phyloP scores from a whole-genome alignment of 1,140 invertebrate genomes.

The Papilio dardanus region DNA sequence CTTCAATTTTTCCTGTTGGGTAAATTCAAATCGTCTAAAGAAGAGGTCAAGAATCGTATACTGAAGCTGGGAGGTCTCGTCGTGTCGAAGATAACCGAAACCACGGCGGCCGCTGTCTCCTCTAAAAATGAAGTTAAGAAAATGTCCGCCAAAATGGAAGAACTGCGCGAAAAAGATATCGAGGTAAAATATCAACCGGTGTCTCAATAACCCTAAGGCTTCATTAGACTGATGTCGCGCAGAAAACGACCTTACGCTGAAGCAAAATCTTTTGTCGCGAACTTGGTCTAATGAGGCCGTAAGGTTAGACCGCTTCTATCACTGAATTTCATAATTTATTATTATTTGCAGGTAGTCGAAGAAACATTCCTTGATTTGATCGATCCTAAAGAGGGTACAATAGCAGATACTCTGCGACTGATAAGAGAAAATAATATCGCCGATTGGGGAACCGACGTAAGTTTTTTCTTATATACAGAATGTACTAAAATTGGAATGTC shows the following conservation, averaged over 20 bases:
- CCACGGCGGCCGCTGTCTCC: slow-evolving; percentile 90
- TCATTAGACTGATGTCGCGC: too few species aligned
- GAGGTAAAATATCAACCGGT: slow-evolving; percentile 83
- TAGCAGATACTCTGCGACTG: slow-evolving; percentile 84
- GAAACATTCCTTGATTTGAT: slow-evolving; percentile 90
- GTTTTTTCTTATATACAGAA: too few species aligned
- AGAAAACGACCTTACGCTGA: too few species aligned
- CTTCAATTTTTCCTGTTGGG: slow-evolving; percentile 91
- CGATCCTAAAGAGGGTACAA: slow-evolving; percentile 79
- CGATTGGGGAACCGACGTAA: slow-evolving; percentile 92
- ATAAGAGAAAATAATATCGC: slow-evolving; percentile 89
- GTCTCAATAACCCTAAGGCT: too few species aligned
- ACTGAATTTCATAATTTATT: not conserved
- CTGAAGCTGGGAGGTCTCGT: slow-evolving; percentile 90
- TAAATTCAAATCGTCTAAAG: slow-evolving; percentile 83
- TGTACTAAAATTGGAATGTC: too few species aligned
- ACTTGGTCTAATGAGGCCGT: too few species aligned
- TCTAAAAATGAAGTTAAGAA: slow-evolving; percentile 88
- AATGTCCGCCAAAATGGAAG: slow-evolving; percentile 85
- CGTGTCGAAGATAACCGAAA: slow-evolving; percentile 85
- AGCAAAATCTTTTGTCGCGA: too few species aligned
- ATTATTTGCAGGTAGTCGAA: slow-evolving; percentile 72
- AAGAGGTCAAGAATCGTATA: slow-evolving; percentile 87
- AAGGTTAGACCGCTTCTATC: not conserved
- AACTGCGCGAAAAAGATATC: slow-evolving; percentile 87